Conservation (phyloP, 2,888 invertebrate genomes). For the Hyalella azteca region DNA sequence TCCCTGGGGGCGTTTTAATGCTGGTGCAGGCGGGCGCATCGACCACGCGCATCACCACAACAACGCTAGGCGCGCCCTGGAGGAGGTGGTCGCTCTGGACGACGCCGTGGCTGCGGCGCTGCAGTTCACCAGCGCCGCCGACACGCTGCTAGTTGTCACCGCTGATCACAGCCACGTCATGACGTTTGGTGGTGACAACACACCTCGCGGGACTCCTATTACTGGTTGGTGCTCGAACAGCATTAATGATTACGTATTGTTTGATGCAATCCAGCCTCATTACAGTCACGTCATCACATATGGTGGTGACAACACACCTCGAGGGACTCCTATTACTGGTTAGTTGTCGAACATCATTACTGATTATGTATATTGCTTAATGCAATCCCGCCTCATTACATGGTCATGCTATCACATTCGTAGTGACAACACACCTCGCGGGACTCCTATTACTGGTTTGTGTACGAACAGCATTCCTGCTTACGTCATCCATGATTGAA, state of each 20-base stretch:
- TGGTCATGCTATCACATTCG: too few species aligned
- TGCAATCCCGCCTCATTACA: too few species aligned
- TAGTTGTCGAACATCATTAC: too few species aligned
- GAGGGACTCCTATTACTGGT: conserved; percentile 81
- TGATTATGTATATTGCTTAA: too few species aligned
- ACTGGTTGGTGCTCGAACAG: too few species aligned
- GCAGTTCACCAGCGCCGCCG: conserved; percentile 71
- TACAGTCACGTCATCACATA: conserved; percentile 82
- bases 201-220: conserved; percentile 78
- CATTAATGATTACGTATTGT: too few species aligned
- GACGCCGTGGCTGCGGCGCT: conserved; percentile 75
- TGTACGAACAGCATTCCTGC: too few species aligned
- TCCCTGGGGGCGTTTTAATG: neutral
- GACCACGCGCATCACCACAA: conserved; percentile 84
- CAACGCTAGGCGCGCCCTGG: conserved; percentile 78
- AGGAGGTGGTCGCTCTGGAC: conserved; percentile 73
- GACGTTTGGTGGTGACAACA: conserved; percentile 79
- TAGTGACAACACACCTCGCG: conserved; percentile 78
- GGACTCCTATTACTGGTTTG: conserved; percentile 78
- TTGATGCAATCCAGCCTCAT: too few species aligned
- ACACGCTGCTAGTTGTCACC: conserved; percentile 74
- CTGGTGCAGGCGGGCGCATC: conserved; percentile 73
- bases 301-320: conserved; percentile 78
- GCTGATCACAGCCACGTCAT: conserved; percentile 82
- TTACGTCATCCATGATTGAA: too few species aligned